A percentile compares a stretch with the other conserved stretches of the same genome.
phyloP scores from a whole-genome alignment of 2,888 invertebrate genomes.

The Microplitis deprimator region DNA sequence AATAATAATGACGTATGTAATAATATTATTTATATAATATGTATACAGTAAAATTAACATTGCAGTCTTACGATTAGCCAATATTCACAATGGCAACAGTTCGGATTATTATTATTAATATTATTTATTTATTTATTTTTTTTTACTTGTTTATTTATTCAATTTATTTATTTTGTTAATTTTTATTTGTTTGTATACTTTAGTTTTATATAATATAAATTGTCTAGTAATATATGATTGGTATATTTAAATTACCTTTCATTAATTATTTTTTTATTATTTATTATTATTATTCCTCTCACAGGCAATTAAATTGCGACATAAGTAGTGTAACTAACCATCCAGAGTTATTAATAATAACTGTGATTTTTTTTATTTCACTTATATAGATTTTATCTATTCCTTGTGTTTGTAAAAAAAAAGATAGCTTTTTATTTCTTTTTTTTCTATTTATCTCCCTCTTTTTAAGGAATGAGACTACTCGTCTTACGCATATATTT shows the following conservation, averaged over 20 bases:
- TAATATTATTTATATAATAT: conserved; percentile 41
- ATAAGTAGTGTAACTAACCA: no score
- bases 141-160: conserved; percentile 37
- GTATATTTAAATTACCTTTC: conserved; percentile 1
- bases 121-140: conserved; percentile 46
- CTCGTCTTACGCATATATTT: no score
- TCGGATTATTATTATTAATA: conserved; percentile 30
- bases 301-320: no score
- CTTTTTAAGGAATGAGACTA: no score
- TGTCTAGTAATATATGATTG: conserved; percentile 31
- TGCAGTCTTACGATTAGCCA: conserved; percentile 59
- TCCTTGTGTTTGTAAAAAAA: no score
- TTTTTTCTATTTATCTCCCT: no score
- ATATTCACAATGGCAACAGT: conserved; percentile 57
- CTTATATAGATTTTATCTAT: no score
- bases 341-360: no score
- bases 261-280: background rate
- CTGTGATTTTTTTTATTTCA: no score
- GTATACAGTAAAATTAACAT: conserved; percentile 56
- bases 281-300: conserved; percentile 25
- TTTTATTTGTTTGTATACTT: conserved; percentile 46
- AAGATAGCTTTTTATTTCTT: no score
- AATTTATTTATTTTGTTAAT: conserved; percentile 43
- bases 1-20: conserved; percentile 34
- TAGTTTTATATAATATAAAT: conserved; percentile 45